Base-by-base conservation (phyloP, 2,888 invertebrate genomes). In the Scaptomyza caliginosa region DNA sequence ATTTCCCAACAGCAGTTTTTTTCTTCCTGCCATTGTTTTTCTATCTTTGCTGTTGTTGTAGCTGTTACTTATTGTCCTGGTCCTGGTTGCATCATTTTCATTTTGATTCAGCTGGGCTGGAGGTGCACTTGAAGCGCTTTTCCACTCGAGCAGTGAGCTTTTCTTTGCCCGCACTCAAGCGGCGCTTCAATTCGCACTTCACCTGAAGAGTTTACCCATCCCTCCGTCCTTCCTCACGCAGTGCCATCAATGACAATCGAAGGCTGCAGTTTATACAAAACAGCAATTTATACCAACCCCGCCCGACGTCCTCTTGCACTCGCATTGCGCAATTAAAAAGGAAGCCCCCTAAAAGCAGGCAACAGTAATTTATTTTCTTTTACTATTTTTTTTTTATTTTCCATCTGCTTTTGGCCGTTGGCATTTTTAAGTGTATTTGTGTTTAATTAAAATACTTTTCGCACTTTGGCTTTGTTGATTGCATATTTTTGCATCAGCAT, bases 101-200 rank as follows among this genome's bases (percentile, higher is more conserved):
- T 62, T 60, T 34, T 34, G 16, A n/a, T n/a, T 24, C 68, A 58
- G 62, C 74, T 73, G 32, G 59, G 34, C n/a, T n/a, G n/a, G 34
- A 50, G 50, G 52, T 30, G 36, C 54, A 59, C 71, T 58, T 52
- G 45, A 66, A 65, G 43, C 70, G 74, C 78, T 81, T 77, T 81
- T 85, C 66, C 74, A 85, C 86, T 81, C 59, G 67, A 85, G 64
- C 78, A 60, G 54, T 48, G 67, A 63, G 78, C 77, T 69, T 67
- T 87, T 87, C 87, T 85, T 70, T 77, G 65, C 66, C 57, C 43
- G 78, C 87, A 81, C 86, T 87, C 57, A 57, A 86, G 76, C 77
- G 72, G 43, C 68, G 74, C 80, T 79, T 77, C 86, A 88, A 88
- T 76, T 88, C 83, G 71, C 88, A 86, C 85, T 86, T 88, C 80